Percentiles rank a stretch among this genome's conserved stretches.
Evolutionary conservation across 2,888 invertebrate species (phyloP).

Genomic region (Lithophane ornitopus): DNA sequence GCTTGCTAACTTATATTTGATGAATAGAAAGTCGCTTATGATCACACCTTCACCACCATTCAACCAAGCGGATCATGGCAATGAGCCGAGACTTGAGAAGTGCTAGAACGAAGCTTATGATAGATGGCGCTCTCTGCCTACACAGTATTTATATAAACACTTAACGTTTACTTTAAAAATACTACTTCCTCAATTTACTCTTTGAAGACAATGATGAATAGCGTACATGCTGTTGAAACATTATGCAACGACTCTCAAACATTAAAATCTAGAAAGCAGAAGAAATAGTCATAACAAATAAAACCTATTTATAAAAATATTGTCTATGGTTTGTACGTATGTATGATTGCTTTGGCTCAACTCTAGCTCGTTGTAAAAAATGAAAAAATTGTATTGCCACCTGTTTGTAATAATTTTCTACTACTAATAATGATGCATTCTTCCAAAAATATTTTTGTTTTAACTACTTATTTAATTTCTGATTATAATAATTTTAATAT

Average conservation of each 20-base stretch:
- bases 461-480: conserved; percentile 13
- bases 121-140: conserved; percentile 25
- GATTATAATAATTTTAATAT: conserved; percentile 25
- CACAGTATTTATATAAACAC: conserved; percentile 18
- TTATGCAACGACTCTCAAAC: conserved; percentile 21
- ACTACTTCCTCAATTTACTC: conserved; percentile 47
- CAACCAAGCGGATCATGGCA: conserved; percentile 6
- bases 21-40: conserved; percentile 5
- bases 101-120: conserved; percentile 11
- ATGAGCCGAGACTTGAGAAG: conserved; percentile 15
- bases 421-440: conserved; percentile 53
- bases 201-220: conserved; percentile 54
- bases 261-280: conserved; percentile 23
- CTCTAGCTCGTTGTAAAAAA: conserved; percentile 14
- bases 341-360: conserved; percentile 43
- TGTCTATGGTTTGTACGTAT: conserved; percentile 24
- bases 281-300: conserved; percentile 36
- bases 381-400: conserved; percentile 40
- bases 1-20: conserved; percentile 7
- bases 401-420: conserved; percentile 58
- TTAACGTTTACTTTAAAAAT: conserved; percentile 32
- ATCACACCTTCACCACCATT: neutral
- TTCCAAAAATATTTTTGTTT: conserved; percentile 18
- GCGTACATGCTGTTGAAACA: conserved; percentile 18
- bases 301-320: conserved; percentile 36